Evolutionary conservation across 2,797 vertebrate species (phyloP).

Genomic region (Apogon hyalosoma): DNA sequence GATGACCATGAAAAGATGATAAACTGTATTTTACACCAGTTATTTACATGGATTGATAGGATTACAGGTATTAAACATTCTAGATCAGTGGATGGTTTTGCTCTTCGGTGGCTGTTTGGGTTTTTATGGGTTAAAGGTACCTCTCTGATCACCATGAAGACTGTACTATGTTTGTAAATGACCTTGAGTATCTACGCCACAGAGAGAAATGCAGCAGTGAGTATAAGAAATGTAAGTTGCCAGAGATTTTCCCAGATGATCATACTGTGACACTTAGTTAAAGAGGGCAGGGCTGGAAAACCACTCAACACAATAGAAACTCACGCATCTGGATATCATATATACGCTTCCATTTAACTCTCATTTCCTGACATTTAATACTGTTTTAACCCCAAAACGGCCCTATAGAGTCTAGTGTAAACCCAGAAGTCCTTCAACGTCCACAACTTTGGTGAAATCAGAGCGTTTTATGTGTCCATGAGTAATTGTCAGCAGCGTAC

Average conservation of each 20-base stretch:
- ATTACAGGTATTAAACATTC: too few relatives aligned
- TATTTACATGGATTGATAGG: too few relatives aligned
- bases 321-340: slow-evolving; percentile 46
- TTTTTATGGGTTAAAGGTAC: too few relatives aligned
- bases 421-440: not conserved
- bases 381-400: not conserved
- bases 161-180: too few relatives aligned
- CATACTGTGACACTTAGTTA: slow-evolving; percentile 24
- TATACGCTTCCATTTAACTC: slow-evolving; percentile 8
- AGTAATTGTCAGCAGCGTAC: not conserved
- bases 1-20: too few relatives aligned
- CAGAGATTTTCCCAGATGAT: not conserved
- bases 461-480: not conserved
- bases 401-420: not conserved
- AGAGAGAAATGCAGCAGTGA: too few relatives aligned
- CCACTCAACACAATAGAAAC: not conserved
- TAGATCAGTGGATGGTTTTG: too few relatives aligned
- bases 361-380: slow-evolving; percentile 6
- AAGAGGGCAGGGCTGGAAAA: slow-evolving; percentile 14
- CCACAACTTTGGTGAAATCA: not conserved
- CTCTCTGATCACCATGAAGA: too few relatives aligned
- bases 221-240: too few relatives aligned
- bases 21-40: too few relatives aligned
- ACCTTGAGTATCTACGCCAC: too few relatives aligned
- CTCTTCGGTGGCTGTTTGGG: too few relatives aligned